Percentiles rank a stretch among this genome's conserved stretches.
Conservation (phyloP, 1,140 invertebrate genomes). For the Trialeurodes vaporariorum region DNA sequence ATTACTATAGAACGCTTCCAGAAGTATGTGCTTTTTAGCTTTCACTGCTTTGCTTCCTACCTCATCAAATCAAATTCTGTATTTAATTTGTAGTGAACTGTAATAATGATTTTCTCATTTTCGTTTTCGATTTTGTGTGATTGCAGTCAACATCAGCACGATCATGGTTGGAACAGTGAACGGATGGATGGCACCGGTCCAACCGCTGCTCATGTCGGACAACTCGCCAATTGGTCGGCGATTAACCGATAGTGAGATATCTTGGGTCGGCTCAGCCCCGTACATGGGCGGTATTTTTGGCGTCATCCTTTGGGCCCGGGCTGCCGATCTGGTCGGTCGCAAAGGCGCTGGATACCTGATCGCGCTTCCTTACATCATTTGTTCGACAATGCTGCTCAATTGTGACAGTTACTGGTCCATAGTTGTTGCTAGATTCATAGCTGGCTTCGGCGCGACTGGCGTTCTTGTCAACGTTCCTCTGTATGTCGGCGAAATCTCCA, state of each 20-base stretch:
- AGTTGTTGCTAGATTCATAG: slow-evolving; percentile 59
- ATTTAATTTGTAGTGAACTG: too few species aligned
- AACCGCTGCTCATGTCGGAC: background rate
- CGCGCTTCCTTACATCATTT: slow-evolving; percentile 56
- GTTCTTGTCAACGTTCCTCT: slow-evolving; percentile 69
- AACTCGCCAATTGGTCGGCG: background rate
- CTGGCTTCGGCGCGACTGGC: slow-evolving; percentile 59
- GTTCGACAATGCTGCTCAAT: slow-evolving; percentile 60
- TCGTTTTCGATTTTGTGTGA: too few species aligned
- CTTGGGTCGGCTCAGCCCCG: slow-evolving; percentile 62
- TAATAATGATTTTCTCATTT: too few species aligned
- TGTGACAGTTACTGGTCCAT: slow-evolving; percentile 46
- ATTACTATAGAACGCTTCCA: too few species aligned
- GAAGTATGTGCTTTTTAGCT: too few species aligned
- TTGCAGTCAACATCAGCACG: too few species aligned
- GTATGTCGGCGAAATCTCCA: slow-evolving; percentile 77
- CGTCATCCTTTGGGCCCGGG: slow-evolving; percentile 52
- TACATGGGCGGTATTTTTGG: slow-evolving; percentile 63
- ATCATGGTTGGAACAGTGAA: too few species aligned
- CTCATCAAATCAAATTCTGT: too few species aligned
- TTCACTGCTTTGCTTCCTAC: too few species aligned
- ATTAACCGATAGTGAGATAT: slow-evolving; percentile 37
- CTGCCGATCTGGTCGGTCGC: slow-evolving; percentile 63
- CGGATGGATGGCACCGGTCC: slow-evolving; percentile 1
- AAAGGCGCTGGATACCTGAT: slow-evolving; percentile 56